Evolutionary conservation across 2,888 invertebrate genomes (phyloP).

Genomic region (Xylocampa areola): DNA sequence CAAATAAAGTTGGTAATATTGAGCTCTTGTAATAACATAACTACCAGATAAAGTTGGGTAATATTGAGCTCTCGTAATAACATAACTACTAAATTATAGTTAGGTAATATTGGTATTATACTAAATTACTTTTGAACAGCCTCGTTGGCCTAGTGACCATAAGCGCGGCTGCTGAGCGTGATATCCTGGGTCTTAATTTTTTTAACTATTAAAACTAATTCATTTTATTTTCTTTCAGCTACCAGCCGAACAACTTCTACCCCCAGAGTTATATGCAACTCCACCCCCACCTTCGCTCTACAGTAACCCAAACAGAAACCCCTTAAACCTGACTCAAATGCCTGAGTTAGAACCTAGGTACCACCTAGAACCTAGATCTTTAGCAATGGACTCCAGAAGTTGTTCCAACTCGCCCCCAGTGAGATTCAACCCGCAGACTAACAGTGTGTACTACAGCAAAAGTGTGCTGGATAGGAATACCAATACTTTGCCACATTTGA

Average conservation of each 20-base stretch:
- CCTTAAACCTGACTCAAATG: slow-evolving; percentile 79
- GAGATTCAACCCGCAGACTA: slow-evolving; percentile 77
- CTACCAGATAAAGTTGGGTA: too few species aligned
- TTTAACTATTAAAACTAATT: background rate
- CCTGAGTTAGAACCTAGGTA: slow-evolving; percentile 78
- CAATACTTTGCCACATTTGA: slow-evolving; percentile 79
- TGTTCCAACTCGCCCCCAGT: slow-evolving; percentile 83
- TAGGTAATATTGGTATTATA: too few species aligned
- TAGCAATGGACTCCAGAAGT: slow-evolving; percentile 72
- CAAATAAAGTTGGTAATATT: too few species aligned
- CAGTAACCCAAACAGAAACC: slow-evolving; percentile 78
- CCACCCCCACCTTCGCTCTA: slow-evolving; percentile 78
- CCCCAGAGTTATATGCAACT: slow-evolving; percentile 79
- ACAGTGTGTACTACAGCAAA: slow-evolving; percentile 78
- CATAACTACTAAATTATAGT: too few species aligned
- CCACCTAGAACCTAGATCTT: slow-evolving; percentile 60
- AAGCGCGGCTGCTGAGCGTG: too few species aligned
- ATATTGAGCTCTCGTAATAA: too few species aligned
- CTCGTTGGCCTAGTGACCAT: too few species aligned
- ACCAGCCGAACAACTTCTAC: slow-evolving; percentile 84
- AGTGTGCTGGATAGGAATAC: slow-evolving; percentile 71
- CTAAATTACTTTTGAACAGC: too few species aligned
- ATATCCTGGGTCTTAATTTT: too few species aligned
- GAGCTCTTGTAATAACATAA: too few species aligned
- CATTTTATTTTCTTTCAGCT: slow-evolving; percentile 64